These are phyloP conservation scores for Drosophila oshimai DNA, from an alignment of 1,140 invertebrate genomes.

Conservation along the genomic window DNA sequence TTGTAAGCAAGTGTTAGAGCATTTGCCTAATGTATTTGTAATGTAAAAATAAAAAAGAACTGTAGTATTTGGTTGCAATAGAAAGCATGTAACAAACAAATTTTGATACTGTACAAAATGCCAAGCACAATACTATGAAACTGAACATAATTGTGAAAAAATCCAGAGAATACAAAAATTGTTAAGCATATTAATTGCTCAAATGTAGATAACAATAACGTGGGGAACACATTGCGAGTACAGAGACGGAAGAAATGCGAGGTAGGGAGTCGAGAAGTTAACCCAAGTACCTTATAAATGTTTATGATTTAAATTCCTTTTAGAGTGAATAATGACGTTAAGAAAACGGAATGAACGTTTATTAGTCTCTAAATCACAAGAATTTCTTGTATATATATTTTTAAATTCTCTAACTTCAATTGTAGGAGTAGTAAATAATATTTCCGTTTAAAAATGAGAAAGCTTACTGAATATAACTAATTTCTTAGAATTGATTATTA, in stretches of 20 bases:
- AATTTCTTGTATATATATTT: neutral
- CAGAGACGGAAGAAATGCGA: neutral
- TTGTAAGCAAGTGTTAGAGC: constrained; percentile 56
- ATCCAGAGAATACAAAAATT: constrained; percentile 30
- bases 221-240: constrained; percentile 10
- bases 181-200: constrained; percentile 64
- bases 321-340: constrained; percentile 47
- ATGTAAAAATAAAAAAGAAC: constrained; percentile 37
- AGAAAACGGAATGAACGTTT: constrained; percentile 44
- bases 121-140: constrained; percentile 53
- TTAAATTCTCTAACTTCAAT: neutral
- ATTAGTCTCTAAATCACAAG: constrained; percentile 46
- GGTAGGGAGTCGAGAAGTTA: constrained; percentile 54
- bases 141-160: constrained; percentile 27
- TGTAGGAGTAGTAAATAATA: too few species aligned
- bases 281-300: constrained; percentile 79
- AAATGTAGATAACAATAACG: constrained; percentile 62
- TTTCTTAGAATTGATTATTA: too few species aligned
- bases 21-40: constrained; percentile 46
- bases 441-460: too few species aligned
- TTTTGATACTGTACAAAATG: constrained; percentile 69
- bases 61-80: constrained; percentile 54
- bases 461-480: too few species aligned
- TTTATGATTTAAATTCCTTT: constrained; percentile 67
- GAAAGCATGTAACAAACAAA: constrained; percentile 44